Percentiles rank a stretch among this genome's conserved stretches.
These are phyloP conservation scores for Bombus huntii DNA, from an alignment of 1,140 invertebrate species.

Conservation along the genomic window DNA sequence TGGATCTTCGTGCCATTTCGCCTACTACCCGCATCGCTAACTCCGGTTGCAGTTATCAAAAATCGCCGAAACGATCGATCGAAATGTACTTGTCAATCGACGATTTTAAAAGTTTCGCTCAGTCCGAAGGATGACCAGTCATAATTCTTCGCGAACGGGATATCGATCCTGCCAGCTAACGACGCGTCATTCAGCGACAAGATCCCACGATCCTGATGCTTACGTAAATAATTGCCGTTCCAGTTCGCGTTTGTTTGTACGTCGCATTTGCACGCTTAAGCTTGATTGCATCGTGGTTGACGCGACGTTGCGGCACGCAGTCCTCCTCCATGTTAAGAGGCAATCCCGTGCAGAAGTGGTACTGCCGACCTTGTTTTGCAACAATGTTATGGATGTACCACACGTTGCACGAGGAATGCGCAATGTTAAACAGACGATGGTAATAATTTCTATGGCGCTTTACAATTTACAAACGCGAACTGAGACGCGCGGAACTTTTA, in stretches of 20 bases:
- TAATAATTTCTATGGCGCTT: neutral
- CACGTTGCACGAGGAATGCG: neutral
- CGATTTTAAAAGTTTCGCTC: neutral
- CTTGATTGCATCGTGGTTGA: slow-evolving; percentile 33
- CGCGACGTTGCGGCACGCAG: neutral
- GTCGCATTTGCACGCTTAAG: slow-evolving; percentile 22
- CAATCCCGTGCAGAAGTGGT: neutral
- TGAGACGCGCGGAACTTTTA: neutral
- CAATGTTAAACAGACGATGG: neutral
- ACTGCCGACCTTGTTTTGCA: slow-evolving; percentile 27
- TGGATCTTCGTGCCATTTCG: too few relatives aligned
- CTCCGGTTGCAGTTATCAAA: neutral
- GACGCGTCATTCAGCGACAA: slow-evolving; percentile 32
- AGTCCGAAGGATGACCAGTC: slow-evolving; percentile 1
- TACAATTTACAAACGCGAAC: neutral
- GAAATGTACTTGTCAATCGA: neutral
- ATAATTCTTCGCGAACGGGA: slow-evolving; percentile 34
- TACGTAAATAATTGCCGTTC: slow-evolving; percentile 58
- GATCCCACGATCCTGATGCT: slow-evolving; percentile 48
- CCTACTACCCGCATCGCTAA: neutral
- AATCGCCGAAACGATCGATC: neutral
- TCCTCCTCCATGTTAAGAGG: neutral
- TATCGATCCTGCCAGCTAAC: slow-evolving; percentile 54
- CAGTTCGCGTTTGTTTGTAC: slow-evolving; percentile 40
- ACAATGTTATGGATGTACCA: slow-evolving; percentile 14